Base-by-base conservation (phyloP, 2,113 vertebrate species). In the Chiloscyllium plagiosum region DNA sequence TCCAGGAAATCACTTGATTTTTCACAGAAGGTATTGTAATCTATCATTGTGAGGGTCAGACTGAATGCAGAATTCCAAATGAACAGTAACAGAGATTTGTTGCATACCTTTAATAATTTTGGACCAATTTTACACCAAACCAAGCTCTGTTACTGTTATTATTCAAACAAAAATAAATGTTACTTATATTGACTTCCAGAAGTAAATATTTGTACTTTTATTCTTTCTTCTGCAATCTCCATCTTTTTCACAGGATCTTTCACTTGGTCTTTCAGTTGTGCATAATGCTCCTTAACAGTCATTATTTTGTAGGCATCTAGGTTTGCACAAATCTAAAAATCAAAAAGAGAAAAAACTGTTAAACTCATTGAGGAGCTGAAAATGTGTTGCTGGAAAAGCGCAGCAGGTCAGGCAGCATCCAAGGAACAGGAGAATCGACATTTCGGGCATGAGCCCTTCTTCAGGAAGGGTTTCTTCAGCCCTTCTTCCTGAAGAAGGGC, bases 261-360 rank as follows among this genome's bases (percentile, higher is more conserved):
- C 96, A 98, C 97, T 95, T 97, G 97, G 3, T 97, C 92, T 76
- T 97, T 97, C 6, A 98, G 96, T 20, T 97, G 97, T 7, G 0
- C 1, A 0, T 80, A 95, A 95, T 98, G 96, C 96, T 97, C 96
- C 96, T 97, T 96, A 96, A 97, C 97, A 7, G 98, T 99, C 98
- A 98, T 98, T 96, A 99, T 99, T 96, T 97, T 98, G 96, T 87
- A 96, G n/a, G 99, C 98, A 96, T 99, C 99, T 96, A 99, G 97
- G 97, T 98, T 99, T 96, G 99, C 98, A 97, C 99, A 99, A 96
- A 99, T 99, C 99, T 99, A 96, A 96, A 95, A 96, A 83, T 42
- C 3, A 26, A 86, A 68, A 85, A 86, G 12, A 3, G 13, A 2
- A 47, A 86, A 42, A 69, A 20, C 65, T 86, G 78, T 96, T 65